A percentile compares a stretch with the other conserved stretches of the same genome.
phyloP scores from a whole-genome alignment of 2,888 invertebrate species.

The Euplexia lucipara region DNA sequence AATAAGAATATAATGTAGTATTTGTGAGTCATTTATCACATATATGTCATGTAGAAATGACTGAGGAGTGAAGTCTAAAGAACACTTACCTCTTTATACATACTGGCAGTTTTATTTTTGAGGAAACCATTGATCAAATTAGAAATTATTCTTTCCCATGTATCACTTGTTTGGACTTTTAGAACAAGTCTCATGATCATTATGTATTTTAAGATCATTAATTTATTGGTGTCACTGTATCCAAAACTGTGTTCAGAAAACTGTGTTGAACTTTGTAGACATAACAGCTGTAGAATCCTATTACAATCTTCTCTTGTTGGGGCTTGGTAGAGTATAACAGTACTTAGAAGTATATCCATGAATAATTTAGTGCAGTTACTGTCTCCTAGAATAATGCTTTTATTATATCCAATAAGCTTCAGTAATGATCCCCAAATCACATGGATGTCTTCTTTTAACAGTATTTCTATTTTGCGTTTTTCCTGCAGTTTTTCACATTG shows the following conservation, averaged over 20 bases:
- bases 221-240: constrained; percentile 67
- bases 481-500: constrained; percentile 52
- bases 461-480: constrained; percentile 39
- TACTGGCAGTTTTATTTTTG: constrained; percentile 68
- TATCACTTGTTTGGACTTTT: constrained; percentile 69
- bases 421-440: constrained; percentile 70
- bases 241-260: constrained; percentile 68
- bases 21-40: background rate
- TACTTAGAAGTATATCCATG: constrained; percentile 73
- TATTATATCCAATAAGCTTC: constrained; percentile 71
- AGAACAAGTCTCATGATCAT: constrained; percentile 70
- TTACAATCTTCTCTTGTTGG: constrained; percentile 67
- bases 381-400: constrained; percentile 67
- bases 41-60: background rate
- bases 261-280: constrained; percentile 70
- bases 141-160: constrained; percentile 71
- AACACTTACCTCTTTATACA: constrained; percentile 63
- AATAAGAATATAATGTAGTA: constrained; percentile 5
- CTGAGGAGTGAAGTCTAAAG: background rate
- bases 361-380: constrained; percentile 63
- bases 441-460: constrained; percentile 63
- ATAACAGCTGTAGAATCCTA: constrained; percentile 73
- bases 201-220: constrained; percentile 75
- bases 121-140: constrained; percentile 68
- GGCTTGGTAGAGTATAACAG: constrained; percentile 66